Evolutionary conservation across 2,888 invertebrate genomes (phyloP).

Genomic region (Agonopterix subpropinquella): DNA sequence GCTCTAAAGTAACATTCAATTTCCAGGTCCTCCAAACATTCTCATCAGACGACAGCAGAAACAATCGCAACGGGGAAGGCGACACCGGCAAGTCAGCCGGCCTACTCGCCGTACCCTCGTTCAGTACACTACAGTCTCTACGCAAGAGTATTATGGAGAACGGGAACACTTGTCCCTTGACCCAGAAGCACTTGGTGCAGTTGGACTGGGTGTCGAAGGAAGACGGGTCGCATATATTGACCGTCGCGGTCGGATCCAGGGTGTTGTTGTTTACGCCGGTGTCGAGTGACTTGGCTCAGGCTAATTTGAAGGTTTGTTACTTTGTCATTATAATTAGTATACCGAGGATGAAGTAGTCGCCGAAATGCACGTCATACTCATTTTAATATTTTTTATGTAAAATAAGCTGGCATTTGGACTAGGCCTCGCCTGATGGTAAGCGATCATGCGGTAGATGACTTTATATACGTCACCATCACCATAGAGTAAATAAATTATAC

Average conservation of each 20-base stretch:
- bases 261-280: constrained; percentile 95
- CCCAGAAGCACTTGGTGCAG: constrained; percentile 95
- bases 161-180: constrained; percentile 92
- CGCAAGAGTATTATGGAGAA: constrained; percentile 93
- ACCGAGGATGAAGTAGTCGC: too few species aligned
- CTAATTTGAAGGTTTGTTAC: constrained; percentile 83
- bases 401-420: too few species aligned
- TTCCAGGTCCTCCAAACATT: constrained; percentile 84
- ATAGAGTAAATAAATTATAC: too few species aligned
- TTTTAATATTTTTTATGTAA: too few species aligned
- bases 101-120: constrained; percentile 91
- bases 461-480: too few species aligned
- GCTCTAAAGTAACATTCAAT: neutral
- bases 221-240: constrained; percentile 98
- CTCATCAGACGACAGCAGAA: constrained; percentile 84
- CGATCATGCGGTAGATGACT: too few species aligned
- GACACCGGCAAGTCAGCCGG: constrained; percentile 75
- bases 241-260: constrained; percentile 96
- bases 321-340: too few species aligned
- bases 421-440: too few species aligned
- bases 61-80: constrained; percentile 72
- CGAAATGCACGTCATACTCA: too few species aligned
- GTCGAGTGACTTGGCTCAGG: constrained; percentile 95
- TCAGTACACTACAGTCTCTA: constrained; percentile 91
- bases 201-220: constrained; percentile 99